Evolutionary conservation across 2,888 invertebrate genomes (phyloP), one percentile per base, ranked within the genome.

Genomic region (Heteromurus nitidus): DNA sequence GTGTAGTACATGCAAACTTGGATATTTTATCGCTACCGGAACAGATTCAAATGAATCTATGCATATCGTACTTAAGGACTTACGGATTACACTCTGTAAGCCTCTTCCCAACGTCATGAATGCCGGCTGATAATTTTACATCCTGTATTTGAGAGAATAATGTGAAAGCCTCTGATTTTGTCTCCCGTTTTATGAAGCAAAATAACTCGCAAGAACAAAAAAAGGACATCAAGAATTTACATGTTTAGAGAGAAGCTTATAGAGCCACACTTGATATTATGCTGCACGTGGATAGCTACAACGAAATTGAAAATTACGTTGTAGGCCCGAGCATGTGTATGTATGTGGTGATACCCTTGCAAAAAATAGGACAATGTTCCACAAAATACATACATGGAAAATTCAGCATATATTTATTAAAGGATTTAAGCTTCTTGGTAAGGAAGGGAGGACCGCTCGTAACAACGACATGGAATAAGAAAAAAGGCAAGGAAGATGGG

Each of bases 31-130:
- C n/a, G n/a, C n/a, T n/a, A n/a, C 55, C 11, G 26, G 11, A 55
- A 55, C 26, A 5, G 26, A 55, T 55, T 24, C 55, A 55, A 55
- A 55, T 55, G 55, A 55, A 26, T 26, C 24, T 9, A 9, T 20
- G 9, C 24, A 55, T 24, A 55, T 55, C 55, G 11, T 55, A n/a
- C n/a, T n/a, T n/a, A n/a, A n/a, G 24, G 3, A 26, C 5, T 2
- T 24, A 55, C 20, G 55, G 20, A 50, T 9, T 50, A 50, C 24
- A 26, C 55, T 1, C 24, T 55, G 24, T 60, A 44, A 72, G 60
- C 44, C 58, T 42, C 60, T 72, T 24, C 44, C 58, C 42, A 72
- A 42, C 58, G 42, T 72, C 30, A 60, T 72, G 70, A 72, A 72
- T 72, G 60, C 60, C 58, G 5, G 13, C 26, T 55, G 55, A 55